Evolutionary conservation across 1,140 invertebrate genomes (phyloP), one percentile per base, ranked within the genome.

Genomic region (Antheraea pernyi): DNA sequence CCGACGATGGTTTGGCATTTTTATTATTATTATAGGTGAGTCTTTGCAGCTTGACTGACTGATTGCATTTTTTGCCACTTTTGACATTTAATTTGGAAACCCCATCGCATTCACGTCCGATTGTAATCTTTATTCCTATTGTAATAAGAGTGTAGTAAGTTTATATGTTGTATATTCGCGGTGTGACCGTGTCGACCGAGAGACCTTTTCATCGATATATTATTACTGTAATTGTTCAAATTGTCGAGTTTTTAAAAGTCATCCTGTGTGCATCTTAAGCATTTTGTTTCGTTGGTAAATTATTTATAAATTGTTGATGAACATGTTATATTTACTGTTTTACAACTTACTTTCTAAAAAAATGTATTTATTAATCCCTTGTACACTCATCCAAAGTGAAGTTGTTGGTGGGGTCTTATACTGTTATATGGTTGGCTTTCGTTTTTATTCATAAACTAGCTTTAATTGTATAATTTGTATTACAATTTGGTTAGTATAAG

Each of bases 71-170:
- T 63, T 63, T 63, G 16, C 30, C 61, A 53, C 61, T 63, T 63
- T 63, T 63, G 61, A 63, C 61, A 63, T 63, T 63, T 36, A 63
- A 63, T 63, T 63, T 37, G 61, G 61, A 63, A 63, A 37, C 61
- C 11, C 37, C 30, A 36, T 37, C 19, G 30, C 30, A 11, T 61
- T 22, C 16, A 37, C 61, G 37, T 37, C 3, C 61, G 46, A 63
- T 63, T 63, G 22, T 63, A 8, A 37, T 37, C 61, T 37, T 16
- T 63, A 63, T 63, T 30, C 0, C 30, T 13, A 63, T 36, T n/a
- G 0, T 8, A 7, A 18, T 63, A 63, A 63, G 61, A 37, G 30
- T 37, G 19, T 8, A 4, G 61, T 16, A 11, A 53, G 46, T 13
- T 53, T n/a, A 7, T 42, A 42, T 53, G 9, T 53, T 53, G 46